These are phyloP conservation scores for Noturus placidus DNA, from an alignment of 2,113 vertebrate species.

Conservation along the genomic window DNA sequence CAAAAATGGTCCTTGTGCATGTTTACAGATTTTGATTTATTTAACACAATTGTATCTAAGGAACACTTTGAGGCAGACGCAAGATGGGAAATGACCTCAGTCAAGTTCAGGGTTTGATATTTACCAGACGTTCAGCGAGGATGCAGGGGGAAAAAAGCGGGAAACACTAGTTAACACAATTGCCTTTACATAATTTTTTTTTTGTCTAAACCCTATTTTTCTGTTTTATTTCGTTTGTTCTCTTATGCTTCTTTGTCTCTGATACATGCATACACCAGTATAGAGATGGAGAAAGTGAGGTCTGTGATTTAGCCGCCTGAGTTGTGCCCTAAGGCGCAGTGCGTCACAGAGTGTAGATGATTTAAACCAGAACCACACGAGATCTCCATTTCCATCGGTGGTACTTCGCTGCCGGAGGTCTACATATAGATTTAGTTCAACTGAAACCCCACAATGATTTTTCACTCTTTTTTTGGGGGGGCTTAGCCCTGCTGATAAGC, in stretches of 20 bases:
- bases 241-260: background rate
- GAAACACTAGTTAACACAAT: background rate
- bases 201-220: background rate
- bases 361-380: constrained; percentile 26
- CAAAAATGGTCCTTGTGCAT: background rate
- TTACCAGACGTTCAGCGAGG: background rate
- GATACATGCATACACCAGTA: background rate
- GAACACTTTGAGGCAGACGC: background rate
- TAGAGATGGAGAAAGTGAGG: background rate
- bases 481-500: background rate
- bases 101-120: constrained; percentile 1
- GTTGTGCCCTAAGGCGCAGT: background rate
- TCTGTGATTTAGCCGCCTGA: background rate
- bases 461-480: background rate
- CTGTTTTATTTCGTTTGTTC: background rate
- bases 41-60: background rate
- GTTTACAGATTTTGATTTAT: background rate
- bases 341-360: constrained; percentile 7
- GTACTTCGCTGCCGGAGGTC: constrained; percentile 17
- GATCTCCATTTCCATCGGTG: constrained; percentile 20
- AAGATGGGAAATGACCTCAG: background rate
- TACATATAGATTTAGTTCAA: background rate
- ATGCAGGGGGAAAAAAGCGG: background rate
- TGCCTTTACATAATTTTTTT: background rate
- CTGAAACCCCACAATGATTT: background rate